Evolutionary conservation across 2,888 invertebrate species (phyloP), one percentile per base, ranked within the genome.

Genomic region (Monoplex corrugatus): DNA sequence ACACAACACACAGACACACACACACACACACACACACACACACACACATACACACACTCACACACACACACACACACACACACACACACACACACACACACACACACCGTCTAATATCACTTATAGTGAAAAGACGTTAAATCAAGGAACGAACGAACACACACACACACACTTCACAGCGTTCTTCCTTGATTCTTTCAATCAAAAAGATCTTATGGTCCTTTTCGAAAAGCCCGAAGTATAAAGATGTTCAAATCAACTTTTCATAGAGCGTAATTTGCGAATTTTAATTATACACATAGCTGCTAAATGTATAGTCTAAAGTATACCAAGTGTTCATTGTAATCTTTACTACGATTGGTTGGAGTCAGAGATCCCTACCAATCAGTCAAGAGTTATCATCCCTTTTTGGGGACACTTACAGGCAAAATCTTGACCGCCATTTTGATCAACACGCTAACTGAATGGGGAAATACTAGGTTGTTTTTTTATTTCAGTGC

Each of bases 391-490:
- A 28, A 13, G 1, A 8, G 78, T 2, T 57, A 57, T 16, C 28
- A 23, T 38, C 13, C 23, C 13, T 10, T 80, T 80, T 80, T 13
- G 78, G 78, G 35, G 23, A 75, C 75, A 35, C 13, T 83, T 80
- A 88, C 72, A 45, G 88, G 78, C 45, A 50, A n/a, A 87, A 82
- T 82, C 43, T 63, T 45, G 72, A 83, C 89, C 86, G 89, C 89
- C 89, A 89, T 89, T 89, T 89, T 89, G 83, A 57, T 85, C 57
- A 83, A 83, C 89, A 89, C 89, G 89, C 89, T 35, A 87, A 87
- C 80, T 68, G 57, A 44, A 43, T 89, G 57, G 86, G 43, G 45
- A 85, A 63, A 86, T 28, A 82, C 10, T 43, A 86, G 40, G 6
- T 72, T 35, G 84, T 32, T 40, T n/a, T 44, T n/a, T 23, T 43